Evolutionary conservation across 2,113 vertebrate genomes (phyloP), one percentile per base, ranked within the genome.

Genomic region (Butorides virescens): DNA sequence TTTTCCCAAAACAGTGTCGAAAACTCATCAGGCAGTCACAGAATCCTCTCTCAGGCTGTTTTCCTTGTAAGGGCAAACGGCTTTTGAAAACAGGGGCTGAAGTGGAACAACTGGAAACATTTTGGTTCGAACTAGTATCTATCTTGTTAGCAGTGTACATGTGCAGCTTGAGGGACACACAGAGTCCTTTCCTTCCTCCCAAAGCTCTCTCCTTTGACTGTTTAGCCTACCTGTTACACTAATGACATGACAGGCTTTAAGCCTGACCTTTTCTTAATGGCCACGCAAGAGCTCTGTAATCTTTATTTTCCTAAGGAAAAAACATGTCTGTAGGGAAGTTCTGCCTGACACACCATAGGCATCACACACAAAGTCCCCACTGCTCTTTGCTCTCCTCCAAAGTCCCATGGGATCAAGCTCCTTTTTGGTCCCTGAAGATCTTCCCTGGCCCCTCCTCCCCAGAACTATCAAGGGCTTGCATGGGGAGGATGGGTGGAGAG

Each of bases 11-110:
- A 32, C 39, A 72, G 13, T 56, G n/a, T 46, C 72, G 49, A 86
- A 83, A 92, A 73, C 39, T 93, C 23, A 72, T 62, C 39, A 92
- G 36, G 36, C 67, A 88, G 58, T 75, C 44, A 19, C 30, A 90
- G 56, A 93, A 68, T 65, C 37, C 22, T 73, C 30, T 86, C 56
- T 82, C 26, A 27, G 19, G 14, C 34, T 86, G 50, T 79, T 83
- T 61, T 73, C 78, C 63, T 83, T 88, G 58, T 93, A 94, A 93
- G 71, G 71, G 15, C 1, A 37, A 88, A 76, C 53, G 13, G 4
- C 44, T 83, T 79, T 86, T 32, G 53, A 66, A 94, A 90, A 78
- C 10, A 13, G 55, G 21, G 36, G 14, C 15, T 76, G 37, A 94
- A 86, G 26, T 56, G 23, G 62, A 80, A 58, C 36, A 80, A 66